phyloP scores from a whole-genome alignment of 2,797 vertebrate species.

The Todus mexicanus region DNA sequence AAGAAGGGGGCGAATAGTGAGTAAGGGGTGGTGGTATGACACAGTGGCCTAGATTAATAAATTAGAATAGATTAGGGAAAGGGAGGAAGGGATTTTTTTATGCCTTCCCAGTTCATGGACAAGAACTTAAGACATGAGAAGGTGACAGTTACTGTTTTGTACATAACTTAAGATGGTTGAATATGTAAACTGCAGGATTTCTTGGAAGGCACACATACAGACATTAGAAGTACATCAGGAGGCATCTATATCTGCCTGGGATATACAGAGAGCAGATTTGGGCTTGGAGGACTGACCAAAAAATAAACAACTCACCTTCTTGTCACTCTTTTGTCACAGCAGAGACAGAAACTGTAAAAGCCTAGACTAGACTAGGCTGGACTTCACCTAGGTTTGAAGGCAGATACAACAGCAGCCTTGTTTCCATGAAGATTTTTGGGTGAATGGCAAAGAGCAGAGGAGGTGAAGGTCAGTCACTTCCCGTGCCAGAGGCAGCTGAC shows the following conservation, averaged over 20 bases:
- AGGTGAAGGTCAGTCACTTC: not conserved
- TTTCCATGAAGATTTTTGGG: not conserved
- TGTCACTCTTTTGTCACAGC: not conserved
- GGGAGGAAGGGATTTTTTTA: not conserved
- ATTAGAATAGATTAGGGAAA: not conserved
- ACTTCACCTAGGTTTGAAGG: too few species aligned
- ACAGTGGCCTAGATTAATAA: not conserved
- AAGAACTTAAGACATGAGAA: not conserved
- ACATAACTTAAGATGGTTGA: not conserved
- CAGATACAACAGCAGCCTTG: not conserved
- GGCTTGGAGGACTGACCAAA: not conserved
- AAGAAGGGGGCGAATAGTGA: not conserved
- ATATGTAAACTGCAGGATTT: not conserved
- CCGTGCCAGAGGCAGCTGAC: not conserved
- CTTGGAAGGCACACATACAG: not conserved
- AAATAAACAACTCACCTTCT: accelerated
- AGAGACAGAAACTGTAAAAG: not conserved
- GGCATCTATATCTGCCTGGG: not conserved
- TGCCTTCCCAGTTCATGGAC: not conserved
- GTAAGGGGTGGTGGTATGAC: not conserved
- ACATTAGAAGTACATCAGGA: not conserved
- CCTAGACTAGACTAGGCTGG: too few species aligned
- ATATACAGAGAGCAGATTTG: not conserved
- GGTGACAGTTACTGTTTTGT: not conserved
- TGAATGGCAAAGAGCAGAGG: not conserved